Base-by-base conservation (phyloP, 2,888 invertebrate genomes). In the Pheosia gnoma region DNA sequence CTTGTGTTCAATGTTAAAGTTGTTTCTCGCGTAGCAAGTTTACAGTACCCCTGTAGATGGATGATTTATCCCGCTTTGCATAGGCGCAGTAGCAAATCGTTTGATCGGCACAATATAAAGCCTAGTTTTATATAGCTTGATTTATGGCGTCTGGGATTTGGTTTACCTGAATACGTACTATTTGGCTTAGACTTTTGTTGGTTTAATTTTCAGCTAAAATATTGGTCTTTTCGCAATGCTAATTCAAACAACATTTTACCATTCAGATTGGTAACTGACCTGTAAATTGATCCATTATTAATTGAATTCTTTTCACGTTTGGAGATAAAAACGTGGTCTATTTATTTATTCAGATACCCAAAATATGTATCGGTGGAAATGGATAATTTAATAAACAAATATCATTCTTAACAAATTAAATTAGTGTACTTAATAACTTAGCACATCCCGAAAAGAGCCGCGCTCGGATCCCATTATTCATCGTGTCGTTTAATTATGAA, bases 61-160 rank as follows among this genome's bases (percentile, higher is more conserved):
- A 55, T 72, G 72, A 74, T 68, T 66, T 63, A 71, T 71, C 65
- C 25, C 61, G 57, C 51, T 56, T 63, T 51, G 56, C 57, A 58
- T 63, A 66, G 68, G 51, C 58, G 65, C 68, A 55, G 57, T 54
- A 59, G 62, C 65, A 61, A 71, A 66, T 71, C 60, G 59, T 66
- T 64, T 59, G 58, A 61, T 53, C 41, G 39, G 59, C 39, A 57
- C 53, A 53, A 62, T 71, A 66, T 63, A 59, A 61, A 47, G 56
- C 51, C 52, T 57, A 60, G 58, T 65, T 65, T 60, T 53, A 51
- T 59, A 61, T 38, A 59, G 54, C 52, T 62, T 71, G 69, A 69
- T 71, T 60, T 62, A 71, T 71, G 66, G 64, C 60, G 58, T 8
- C 5, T 0, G 11, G 11, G 53, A 7, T 37, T 25, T 25, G 25